Evolutionary conservation across 2,113 vertebrate genomes (phyloP), one percentile per base, ranked within the genome.

Genomic region (Perca schrenkii): DNA sequence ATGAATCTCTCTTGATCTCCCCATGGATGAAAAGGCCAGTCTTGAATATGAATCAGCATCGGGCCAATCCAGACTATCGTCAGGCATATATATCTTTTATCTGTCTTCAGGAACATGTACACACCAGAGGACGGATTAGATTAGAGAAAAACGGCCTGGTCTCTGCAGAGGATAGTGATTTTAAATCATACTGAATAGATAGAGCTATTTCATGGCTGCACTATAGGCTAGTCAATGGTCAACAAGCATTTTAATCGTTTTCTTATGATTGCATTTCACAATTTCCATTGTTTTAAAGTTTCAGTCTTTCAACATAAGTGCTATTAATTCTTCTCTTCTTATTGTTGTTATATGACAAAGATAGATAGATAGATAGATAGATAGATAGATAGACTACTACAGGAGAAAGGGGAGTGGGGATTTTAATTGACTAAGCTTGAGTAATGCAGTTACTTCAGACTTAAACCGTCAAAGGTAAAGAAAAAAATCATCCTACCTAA

Each of bases 1-100:
- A 77, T 86, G 75, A 86, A 86, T 87, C 89, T 85, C 86, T 80
- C 87, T 90, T 90, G 87, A 89, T 90, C 85, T 91, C 31, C 5
- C 74, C 0, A 19, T 67, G 90, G 86, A 90, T 82, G 79, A 80
- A 83, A 84, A 83, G 63, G 46, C 82, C 77, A 77, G 85, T 70
- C 74, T 63, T 82, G 92, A 93, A 93, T 94, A 87, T 84, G 76
- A 93, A 93, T 91, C 28, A 86, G 86, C 73, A 61, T 28, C 13
- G n/a, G 77, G 83, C 85, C 80, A 76, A 75, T 88, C 63, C 47
- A 25, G 50, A 82, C 79, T 70, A 58, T 60, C 74, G 77, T 64
- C 62, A 52, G 64, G 71, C 75, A 60, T 2, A 72, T 73, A 83
- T 70, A 73, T 89, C 57, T 90, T 89, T 89, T 83, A 86, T 92